Conservation (phyloP, 2,888 invertebrate species). For the Drosophila formosana region DNA sequence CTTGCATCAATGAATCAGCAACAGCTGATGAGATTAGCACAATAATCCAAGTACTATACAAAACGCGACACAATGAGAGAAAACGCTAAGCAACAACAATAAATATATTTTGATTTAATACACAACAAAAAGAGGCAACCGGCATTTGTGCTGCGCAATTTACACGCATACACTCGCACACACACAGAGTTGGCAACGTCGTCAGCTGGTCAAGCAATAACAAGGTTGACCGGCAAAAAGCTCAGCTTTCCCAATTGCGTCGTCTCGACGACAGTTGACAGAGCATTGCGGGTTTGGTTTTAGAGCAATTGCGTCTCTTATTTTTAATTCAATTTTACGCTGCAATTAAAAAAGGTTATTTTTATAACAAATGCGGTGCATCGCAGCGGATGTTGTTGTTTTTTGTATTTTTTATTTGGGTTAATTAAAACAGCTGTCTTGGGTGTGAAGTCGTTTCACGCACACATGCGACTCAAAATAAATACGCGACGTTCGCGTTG, state of each 20-base stretch:
- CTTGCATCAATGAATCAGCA: slow-evolving; percentile 28
- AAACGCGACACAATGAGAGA: slow-evolving; percentile 8
- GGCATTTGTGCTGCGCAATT: slow-evolving; percentile 78
- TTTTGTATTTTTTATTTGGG: slow-evolving; percentile 61
- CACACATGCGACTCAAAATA: slow-evolving; percentile 43
- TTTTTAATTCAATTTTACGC: slow-evolving; percentile 26
- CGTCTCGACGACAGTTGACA: slow-evolving; percentile 42
- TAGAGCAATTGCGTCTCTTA: slow-evolving; percentile 30
- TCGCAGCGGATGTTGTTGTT: slow-evolving; percentile 21
- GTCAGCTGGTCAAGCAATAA: slow-evolving; percentile 71
- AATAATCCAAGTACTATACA: slow-evolving; percentile 10
- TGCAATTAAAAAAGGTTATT: slow-evolving; percentile 38
- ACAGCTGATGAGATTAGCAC: slow-evolving; percentile 26
- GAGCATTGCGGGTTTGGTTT: slow-evolving; percentile 34
- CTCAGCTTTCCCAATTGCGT: slow-evolving; percentile 78
- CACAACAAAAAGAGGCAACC: slow-evolving; percentile 49
- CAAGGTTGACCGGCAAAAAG: slow-evolving; percentile 65
- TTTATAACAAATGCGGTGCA: slow-evolving; percentile 43
- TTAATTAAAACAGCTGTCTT: slow-evolving; percentile 78
- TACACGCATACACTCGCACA: slow-evolving; percentile 29
- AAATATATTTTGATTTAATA: slow-evolving; percentile 40
- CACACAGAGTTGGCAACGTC: slow-evolving; percentile 1
- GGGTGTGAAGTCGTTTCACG: slow-evolving; percentile 44
- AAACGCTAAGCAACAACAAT: slow-evolving; percentile 24
- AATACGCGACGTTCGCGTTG: slow-evolving; percentile 35